Conservation (phyloP, 2,113 vertebrate genomes). For the Petromus typicus region DNA sequence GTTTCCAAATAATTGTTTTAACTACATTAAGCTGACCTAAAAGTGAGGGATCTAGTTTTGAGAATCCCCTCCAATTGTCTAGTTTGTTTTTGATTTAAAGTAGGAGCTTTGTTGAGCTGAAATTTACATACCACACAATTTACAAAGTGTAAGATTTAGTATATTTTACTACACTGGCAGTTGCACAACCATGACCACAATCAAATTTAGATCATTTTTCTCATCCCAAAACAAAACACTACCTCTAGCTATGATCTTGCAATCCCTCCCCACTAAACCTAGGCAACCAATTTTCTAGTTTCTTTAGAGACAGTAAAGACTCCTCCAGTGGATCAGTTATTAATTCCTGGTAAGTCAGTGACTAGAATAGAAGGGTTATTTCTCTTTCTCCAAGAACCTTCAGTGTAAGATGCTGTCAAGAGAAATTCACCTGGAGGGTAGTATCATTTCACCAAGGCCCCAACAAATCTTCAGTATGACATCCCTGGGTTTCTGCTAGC, state of each 20-base stretch:
- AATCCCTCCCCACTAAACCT: too few species aligned
- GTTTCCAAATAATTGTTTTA: background rate
- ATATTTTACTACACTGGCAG: too few species aligned
- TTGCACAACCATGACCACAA: too few species aligned
- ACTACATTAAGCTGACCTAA: background rate
- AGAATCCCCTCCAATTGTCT: background rate
- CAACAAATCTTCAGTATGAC: background rate
- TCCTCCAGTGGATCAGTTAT: background rate
- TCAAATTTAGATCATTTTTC: too few species aligned
- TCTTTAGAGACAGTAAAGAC: background rate
- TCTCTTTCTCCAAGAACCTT: background rate
- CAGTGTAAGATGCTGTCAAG: background rate
- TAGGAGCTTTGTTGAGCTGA: too few species aligned
- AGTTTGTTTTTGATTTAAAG: too few species aligned
- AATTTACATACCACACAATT: too few species aligned
- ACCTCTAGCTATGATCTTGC: too few species aligned
- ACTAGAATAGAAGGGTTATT: background rate
- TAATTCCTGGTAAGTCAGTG: background rate
- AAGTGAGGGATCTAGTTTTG: background rate
- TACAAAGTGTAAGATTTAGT: too few species aligned
- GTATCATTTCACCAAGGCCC: background rate
- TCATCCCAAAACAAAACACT: too few species aligned
- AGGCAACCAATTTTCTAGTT: background rate
- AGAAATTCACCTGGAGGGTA: background rate
- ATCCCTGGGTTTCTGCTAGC: background rate